Conservation (phyloP, 53 echinoderm and acorn worm species). For the Luidia sarsii region DNA sequence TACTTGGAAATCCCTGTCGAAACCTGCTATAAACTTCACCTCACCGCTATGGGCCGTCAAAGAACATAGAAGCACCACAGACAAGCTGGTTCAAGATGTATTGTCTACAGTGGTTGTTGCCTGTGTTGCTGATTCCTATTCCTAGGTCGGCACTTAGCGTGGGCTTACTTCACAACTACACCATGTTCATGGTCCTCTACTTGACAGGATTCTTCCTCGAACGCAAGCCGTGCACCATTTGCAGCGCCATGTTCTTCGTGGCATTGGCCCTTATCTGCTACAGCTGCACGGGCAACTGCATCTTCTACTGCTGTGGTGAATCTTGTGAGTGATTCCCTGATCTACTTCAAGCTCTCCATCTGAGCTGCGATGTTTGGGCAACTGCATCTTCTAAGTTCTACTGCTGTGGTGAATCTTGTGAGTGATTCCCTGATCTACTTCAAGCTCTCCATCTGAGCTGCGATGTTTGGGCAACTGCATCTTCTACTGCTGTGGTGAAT, state of each 20-base stretch:
- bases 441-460: neutral
- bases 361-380: constrained; percentile 67
- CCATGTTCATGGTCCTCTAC: constrained; percentile 98
- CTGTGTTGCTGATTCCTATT: constrained; percentile 92
- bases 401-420: constrained; percentile 73
- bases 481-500: constrained; percentile 85
- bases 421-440: too few species aligned
- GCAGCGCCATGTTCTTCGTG: constrained; percentile 89
- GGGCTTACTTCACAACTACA: constrained; percentile 91
- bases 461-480: constrained; percentile 88
- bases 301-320: constrained; percentile 88
- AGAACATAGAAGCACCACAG: neutral
- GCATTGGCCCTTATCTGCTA: constrained; percentile 89
- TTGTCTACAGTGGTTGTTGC: constrained; percentile 95
- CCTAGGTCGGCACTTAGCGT: constrained; percentile 82
- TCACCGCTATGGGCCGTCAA: neutral
- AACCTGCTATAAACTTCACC: neutral
- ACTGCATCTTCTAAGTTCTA: constrained; percentile 96
- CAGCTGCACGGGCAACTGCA: constrained; percentile 93
- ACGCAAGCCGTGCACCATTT: constrained; percentile 95
- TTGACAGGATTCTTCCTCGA: constrained; percentile 94
- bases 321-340: constrained; percentile 48
- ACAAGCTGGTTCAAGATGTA: constrained; percentile 69
- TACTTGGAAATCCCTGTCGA: neutral
- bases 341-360: neutral